phyloP scores from a whole-genome alignment of 2,888 invertebrate species.

The Lasius platythorax region DNA sequence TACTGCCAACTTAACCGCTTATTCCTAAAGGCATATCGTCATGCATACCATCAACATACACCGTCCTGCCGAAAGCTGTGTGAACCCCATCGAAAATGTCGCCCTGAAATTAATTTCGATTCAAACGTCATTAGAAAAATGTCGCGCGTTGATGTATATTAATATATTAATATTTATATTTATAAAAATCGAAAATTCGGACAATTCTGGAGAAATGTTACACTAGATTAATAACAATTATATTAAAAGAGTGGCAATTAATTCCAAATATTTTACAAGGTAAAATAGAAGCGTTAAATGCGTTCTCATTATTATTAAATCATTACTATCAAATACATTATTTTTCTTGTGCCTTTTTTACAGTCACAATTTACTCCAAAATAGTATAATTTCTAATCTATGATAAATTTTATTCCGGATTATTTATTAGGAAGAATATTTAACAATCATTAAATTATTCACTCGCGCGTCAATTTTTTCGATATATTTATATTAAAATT shows the following conservation, averaged over 20 bases:
- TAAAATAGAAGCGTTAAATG: neutral
- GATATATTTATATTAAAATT: neutral
- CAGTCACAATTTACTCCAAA: neutral
- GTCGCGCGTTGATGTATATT: neutral
- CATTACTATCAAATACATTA: neutral
- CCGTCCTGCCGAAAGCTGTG: slow-evolving; percentile 34
- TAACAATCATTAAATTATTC: slow-evolving; percentile 1
- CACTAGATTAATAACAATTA: neutral
- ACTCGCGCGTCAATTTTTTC: neutral
- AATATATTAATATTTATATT: no score
- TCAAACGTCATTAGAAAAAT: neutral
- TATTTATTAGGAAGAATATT: slow-evolving; percentile 24
- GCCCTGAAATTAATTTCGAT: neutral
- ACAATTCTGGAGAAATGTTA: neutral
- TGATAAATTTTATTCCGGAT: neutral
- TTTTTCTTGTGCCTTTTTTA: neutral
- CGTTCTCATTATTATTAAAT: neutral
- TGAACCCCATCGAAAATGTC: slow-evolving; percentile 36
- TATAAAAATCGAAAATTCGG: neutral
- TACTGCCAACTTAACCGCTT: slow-evolving; percentile 31
- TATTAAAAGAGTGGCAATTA: neutral
- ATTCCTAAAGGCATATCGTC: slow-evolving; percentile 34
- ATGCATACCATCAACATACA: no score
- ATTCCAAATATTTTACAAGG: neutral
- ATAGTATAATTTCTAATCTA: neutral